Percentiles rank a stretch among this genome's conserved stretches.
phyloP scores from a whole-genome alignment of 64 coral and sea anemone species.

The Platygyra sinensis region DNA sequence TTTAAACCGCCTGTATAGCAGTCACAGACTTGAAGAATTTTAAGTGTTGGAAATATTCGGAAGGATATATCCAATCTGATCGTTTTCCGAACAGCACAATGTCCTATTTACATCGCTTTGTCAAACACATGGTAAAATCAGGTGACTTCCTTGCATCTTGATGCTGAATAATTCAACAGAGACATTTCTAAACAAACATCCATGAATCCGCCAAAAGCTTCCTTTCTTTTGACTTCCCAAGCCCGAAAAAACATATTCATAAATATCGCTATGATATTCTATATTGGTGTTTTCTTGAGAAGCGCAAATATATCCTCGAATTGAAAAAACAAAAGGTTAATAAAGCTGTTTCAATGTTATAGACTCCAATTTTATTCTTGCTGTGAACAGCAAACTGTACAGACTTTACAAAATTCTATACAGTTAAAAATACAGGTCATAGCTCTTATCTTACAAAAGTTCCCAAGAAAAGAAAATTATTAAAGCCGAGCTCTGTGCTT shows the following conservation, averaged over 20 bases:
- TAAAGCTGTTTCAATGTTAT: conserved; percentile 26
- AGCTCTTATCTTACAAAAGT: conserved; percentile 93
- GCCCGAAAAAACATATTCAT: not conserved
- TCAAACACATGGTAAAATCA: conserved; percentile 21
- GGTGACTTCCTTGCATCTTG: not conserved
- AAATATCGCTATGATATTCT: conserved; percentile 6
- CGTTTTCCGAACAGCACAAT: not conserved
- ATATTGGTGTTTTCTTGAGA: not conserved
- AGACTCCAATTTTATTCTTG: conserved; percentile 72
- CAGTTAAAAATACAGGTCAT: conserved; percentile 96
- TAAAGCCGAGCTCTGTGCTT: conserved; percentile 7
- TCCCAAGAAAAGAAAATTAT: conserved; percentile 33
- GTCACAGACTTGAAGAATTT: not conserved
- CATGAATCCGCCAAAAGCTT: not conserved
- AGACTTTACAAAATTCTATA: conserved; percentile 98
- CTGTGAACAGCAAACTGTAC: conserved; percentile 82
- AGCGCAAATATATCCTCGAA: not conserved
- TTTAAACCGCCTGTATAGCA: not conserved
- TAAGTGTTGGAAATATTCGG: not conserved
- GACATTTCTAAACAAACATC: conserved; percentile 30
- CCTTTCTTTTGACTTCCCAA: not conserved
- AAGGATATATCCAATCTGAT: not conserved
- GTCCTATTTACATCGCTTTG: not conserved
- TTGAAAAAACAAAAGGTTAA: not conserved
- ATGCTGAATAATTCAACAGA: conserved; percentile 24